Conservation (phyloP, 2,113 vertebrate genomes). For the Anoura caudifer region DNA sequence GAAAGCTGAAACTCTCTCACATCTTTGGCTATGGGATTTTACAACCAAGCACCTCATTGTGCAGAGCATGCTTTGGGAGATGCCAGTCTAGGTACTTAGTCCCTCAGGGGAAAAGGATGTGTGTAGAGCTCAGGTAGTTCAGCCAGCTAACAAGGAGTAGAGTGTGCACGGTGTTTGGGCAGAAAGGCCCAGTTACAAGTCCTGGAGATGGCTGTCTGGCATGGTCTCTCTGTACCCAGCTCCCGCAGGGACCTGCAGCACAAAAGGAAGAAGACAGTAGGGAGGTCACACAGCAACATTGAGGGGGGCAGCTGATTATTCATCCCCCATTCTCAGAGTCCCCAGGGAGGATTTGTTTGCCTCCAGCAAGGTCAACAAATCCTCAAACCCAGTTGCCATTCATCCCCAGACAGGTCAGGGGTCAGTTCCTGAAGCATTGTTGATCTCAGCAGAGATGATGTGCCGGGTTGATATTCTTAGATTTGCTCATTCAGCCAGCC, state of each 20-base stretch:
- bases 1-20: not conserved
- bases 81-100: not conserved
- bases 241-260: not conserved
- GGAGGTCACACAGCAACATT: not conserved
- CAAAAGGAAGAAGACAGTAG: not conserved
- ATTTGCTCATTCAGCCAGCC: slow-evolving; percentile 69
- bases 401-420: slow-evolving; percentile 58
- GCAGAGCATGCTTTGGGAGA: not conserved
- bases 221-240: not conserved
- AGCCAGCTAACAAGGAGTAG: not conserved
- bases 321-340: not conserved
- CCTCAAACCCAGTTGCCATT: slow-evolving; percentile 49
- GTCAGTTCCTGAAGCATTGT: slow-evolving; percentile 47
- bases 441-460: slow-evolving; percentile 59
- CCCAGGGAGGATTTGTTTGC: slow-evolving; percentile 29
- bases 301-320: not conserved
- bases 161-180: not conserved
- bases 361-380: slow-evolving; percentile 47
- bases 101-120: not conserved
- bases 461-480: slow-evolving; percentile 56
- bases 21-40: not conserved
- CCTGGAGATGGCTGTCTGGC: not conserved
- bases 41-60: not conserved
- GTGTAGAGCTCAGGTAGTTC: rapidly evolving
- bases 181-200: not conserved